These are phyloP conservation scores for Xiphorhynchus elegans DNA, from an alignment of 2,113 vertebrate species.

Conservation along the genomic window DNA sequence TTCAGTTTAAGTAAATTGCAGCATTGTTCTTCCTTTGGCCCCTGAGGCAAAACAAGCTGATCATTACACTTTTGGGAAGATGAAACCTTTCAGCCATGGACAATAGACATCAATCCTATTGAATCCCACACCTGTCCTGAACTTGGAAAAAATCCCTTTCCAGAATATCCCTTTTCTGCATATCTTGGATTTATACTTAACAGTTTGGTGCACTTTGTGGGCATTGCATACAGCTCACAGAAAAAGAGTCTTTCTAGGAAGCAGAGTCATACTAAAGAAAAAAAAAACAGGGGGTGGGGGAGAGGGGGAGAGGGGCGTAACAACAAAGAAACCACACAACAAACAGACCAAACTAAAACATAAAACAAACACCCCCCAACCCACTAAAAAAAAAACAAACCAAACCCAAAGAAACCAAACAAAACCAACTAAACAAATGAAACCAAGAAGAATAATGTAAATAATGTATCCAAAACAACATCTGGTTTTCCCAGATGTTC, in stretches of 20 bases:
- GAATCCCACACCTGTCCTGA: neutral
- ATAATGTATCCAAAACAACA: neutral
- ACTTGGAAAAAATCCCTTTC: neutral
- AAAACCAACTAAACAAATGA: too few relatives aligned
- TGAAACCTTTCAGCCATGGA: neutral
- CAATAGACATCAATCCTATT: neutral
- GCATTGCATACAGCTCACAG: neutral
- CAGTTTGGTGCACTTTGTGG: neutral
- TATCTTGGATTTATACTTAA: neutral
- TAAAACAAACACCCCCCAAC: neutral
- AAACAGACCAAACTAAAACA: too few relatives aligned
- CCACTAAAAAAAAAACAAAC: neutral
- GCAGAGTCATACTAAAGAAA: neutral
- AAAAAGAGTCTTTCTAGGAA: neutral
- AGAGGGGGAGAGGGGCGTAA: too few relatives aligned
- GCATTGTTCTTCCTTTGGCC: neutral
- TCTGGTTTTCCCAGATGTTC: neutral
- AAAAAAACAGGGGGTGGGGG: neutral
- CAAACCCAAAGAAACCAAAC: neutral
- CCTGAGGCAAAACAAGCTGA: neutral
- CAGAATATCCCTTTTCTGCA: neutral
- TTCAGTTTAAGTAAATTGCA: neutral
- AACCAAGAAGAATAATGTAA: too few relatives aligned
- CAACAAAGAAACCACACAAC: too few relatives aligned
- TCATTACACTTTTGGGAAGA: neutral